Percentiles rank a stretch among this genome's conserved stretches.
Evolutionary conservation across 2,113 vertebrate species (phyloP).

Genomic region (Aramus guarauna): DNA sequence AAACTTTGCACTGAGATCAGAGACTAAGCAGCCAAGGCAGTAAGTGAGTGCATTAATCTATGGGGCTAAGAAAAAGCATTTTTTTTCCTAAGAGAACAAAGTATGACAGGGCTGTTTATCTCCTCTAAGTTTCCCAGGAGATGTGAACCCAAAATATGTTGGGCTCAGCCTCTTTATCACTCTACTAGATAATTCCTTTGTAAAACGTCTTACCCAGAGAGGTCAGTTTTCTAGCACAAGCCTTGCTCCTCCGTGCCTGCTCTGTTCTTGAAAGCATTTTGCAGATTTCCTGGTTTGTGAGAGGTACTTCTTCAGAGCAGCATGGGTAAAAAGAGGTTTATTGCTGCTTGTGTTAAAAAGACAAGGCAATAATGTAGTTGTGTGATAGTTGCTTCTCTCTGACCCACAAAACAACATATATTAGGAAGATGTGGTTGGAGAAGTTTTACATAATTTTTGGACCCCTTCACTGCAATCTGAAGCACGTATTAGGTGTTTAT

Average conservation of each 20-base stretch:
- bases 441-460: background rate
- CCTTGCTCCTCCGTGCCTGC: background rate
- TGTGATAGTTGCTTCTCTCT: background rate
- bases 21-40: background rate
- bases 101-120: constrained; percentile 8
- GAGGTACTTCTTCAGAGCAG: background rate
- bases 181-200: background rate
- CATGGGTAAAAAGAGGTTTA: background rate
- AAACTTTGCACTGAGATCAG: background rate
- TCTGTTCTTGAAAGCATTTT: background rate
- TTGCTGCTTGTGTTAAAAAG: background rate
- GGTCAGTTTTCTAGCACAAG: background rate
- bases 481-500: background rate
- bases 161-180: background rate
- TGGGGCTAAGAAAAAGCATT: background rate
- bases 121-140: constrained; percentile 13
- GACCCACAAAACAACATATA: background rate
- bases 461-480: background rate
- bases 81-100: background rate
- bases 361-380: background rate
- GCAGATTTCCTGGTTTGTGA: background rate
- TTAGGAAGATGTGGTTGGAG: background rate
- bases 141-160: background rate
- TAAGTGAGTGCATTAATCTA: background rate
- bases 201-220: background rate